phyloP scores from a whole-genome alignment of 1,140 invertebrate genomes.

The Hyposmocoma kahamanoa region DNA sequence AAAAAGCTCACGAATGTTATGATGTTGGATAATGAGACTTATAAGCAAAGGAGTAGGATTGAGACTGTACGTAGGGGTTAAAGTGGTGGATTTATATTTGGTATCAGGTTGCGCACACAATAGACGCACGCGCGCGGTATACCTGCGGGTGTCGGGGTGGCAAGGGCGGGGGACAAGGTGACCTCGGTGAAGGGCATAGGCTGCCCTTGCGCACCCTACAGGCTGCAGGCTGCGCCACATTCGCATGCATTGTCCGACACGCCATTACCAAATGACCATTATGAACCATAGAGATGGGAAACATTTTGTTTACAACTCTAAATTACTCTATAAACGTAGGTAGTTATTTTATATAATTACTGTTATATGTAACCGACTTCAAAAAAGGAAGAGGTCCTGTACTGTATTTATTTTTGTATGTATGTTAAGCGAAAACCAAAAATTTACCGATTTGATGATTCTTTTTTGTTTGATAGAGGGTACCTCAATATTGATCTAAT shows the following conservation, averaged over 20 bases:
- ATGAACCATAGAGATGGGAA: slow-evolving; percentile 2
- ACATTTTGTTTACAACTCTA: too few relatives aligned
- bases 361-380: too few relatives aligned
- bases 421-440: too few relatives aligned
- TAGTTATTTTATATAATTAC: too few relatives aligned
- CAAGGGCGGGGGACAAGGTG: slow-evolving; percentile 37
- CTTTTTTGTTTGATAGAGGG: too few relatives aligned
- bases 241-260: slow-evolving; percentile 56
- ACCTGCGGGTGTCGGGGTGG: slow-evolving; percentile 26
- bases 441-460: too few relatives aligned
- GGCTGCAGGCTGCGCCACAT: slow-evolving; percentile 25
- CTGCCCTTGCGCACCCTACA: slow-evolving; percentile 39
- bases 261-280: slow-evolving; percentile 57
- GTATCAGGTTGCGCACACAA: slow-evolving; percentile 61
- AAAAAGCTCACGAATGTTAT: background rate
- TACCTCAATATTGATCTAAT: too few relatives aligned
- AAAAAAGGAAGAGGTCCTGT: too few relatives aligned
- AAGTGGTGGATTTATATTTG: slow-evolving; percentile 31
- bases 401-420: too few relatives aligned
- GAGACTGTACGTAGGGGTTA: background rate
- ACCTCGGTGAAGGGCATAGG: slow-evolving; percentile 56
- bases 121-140: slow-evolving; percentile 63
- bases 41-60: background rate
- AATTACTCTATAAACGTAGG: too few relatives aligned
- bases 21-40: background rate